These are phyloP conservation scores for Drosophila borborema DNA, from an alignment of 2,888 invertebrate genomes.

Conservation along the genomic window DNA sequence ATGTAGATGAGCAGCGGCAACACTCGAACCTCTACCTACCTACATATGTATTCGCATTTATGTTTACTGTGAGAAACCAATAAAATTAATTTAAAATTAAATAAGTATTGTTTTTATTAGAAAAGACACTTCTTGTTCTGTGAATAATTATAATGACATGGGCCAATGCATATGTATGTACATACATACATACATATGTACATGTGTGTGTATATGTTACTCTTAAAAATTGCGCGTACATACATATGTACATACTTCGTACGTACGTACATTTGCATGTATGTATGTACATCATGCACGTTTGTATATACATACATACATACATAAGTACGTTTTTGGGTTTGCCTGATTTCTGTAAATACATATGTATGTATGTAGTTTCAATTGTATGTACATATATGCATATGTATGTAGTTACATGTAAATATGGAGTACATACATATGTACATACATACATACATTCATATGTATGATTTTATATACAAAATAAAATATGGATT, in stretches of 20 bases:
- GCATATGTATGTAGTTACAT: neutral
- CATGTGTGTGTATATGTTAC: neutral
- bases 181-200: neutral
- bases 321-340: neutral
- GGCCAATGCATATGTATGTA: neutral
- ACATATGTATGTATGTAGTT: neutral
- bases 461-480: neutral
- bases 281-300: neutral
- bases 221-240: neutral
- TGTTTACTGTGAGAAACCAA: conserved; percentile 28
- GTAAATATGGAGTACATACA: too few relatives aligned
- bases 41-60: conserved; percentile 23
- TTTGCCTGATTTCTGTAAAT: too few relatives aligned
- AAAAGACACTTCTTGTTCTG: neutral
- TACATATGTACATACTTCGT: neutral
- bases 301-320: neutral
- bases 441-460: too few relatives aligned
- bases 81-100: conserved; percentile 24
- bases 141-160: too few relatives aligned
- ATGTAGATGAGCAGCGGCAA: conserved; percentile 19
- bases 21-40: conserved; percentile 11
- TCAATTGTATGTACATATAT: neutral
- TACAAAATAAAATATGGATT: neutral
- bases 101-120: neutral
- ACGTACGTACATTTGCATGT: neutral